These are phyloP conservation scores for Melopsittacus undulatus DNA, from an alignment of 2,797 vertebrate species.

Conservation along the genomic window DNA sequence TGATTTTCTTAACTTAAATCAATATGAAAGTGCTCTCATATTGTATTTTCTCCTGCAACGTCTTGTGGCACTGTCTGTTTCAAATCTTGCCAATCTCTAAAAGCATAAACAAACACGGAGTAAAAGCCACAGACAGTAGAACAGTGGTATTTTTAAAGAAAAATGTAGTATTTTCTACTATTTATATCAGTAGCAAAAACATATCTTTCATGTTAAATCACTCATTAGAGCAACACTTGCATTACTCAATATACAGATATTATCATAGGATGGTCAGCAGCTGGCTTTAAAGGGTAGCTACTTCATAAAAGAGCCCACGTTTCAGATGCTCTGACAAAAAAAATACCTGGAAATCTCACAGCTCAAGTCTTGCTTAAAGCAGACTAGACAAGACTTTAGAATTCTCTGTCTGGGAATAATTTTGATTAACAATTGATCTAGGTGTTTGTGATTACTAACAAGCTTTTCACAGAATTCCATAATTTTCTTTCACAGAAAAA, in stretches of 20 bases:
- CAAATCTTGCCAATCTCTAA: background rate
- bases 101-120: background rate
- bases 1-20: background rate
- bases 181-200: background rate
- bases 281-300: background rate
- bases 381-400: slow-evolving; percentile 11
- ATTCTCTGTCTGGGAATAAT: slow-evolving; percentile 10
- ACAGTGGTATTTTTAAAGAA: background rate
- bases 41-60: background rate
- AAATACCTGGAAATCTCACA: background rate
- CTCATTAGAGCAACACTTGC: background rate
- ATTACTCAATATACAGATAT: background rate
- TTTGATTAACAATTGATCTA: slow-evolving; percentile 3
- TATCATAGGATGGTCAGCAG: background rate
- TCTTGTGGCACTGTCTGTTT: background rate
- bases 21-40: background rate
- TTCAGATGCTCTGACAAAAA: background rate
- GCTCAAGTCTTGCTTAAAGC: slow-evolving; percentile 36
- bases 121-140: background rate
- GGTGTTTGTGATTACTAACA: slow-evolving; percentile 3
- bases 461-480: slow-evolving; percentile 31
- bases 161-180: background rate
- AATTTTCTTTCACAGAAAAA: background rate
- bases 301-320: background rate
- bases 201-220: background rate